phyloP scores from a whole-genome alignment of 2,888 invertebrate species.

The Pseudeuparius sepicola region DNA sequence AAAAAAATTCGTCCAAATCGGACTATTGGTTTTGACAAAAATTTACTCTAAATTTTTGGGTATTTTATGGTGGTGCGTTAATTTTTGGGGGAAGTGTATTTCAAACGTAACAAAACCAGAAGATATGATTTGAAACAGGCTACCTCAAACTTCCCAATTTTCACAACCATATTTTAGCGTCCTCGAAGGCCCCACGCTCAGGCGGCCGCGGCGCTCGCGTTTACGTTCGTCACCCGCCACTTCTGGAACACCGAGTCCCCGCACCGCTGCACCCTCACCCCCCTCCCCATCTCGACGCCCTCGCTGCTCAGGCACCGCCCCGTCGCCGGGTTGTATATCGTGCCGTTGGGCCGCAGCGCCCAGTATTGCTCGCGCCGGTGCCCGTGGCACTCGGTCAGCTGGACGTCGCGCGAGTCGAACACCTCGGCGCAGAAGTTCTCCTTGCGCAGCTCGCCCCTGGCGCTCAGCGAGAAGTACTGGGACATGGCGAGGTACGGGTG shows the following conservation, averaged over 20 bases:
- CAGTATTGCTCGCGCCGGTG: conserved; percentile 38
- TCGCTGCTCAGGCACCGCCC: conserved; percentile 36
- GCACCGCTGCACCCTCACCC: conserved; percentile 33
- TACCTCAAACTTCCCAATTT: no score
- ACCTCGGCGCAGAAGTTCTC: conserved; percentile 67
- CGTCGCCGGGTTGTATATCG: conserved; percentile 34
- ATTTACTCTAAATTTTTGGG: no score
- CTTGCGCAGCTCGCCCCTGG: conserved; percentile 61
- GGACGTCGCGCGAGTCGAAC: conserved; percentile 41
- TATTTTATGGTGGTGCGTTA: no score
- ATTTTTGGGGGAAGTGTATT: no score
- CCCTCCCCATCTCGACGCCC: conserved; percentile 34
- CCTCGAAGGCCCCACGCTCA: no score
- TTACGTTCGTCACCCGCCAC: conserved; percentile 35
- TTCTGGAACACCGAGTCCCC: conserved; percentile 30
- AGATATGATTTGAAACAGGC: no score
- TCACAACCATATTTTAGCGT: no score
- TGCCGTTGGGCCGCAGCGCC: conserved; percentile 32
- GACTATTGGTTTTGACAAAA: no score
- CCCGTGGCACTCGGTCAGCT: conserved; percentile 42
- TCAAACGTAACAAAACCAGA: no score
- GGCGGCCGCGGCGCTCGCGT: conserved; percentile 29
- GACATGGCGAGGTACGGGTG: conserved; percentile 54
- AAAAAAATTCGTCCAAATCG: no score
- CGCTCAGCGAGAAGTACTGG: conserved; percentile 68